Evolutionary conservation across 1,140 invertebrate species (phyloP), one percentile per base, ranked within the genome.

Genomic region (Epicauta chinensis): DNA sequence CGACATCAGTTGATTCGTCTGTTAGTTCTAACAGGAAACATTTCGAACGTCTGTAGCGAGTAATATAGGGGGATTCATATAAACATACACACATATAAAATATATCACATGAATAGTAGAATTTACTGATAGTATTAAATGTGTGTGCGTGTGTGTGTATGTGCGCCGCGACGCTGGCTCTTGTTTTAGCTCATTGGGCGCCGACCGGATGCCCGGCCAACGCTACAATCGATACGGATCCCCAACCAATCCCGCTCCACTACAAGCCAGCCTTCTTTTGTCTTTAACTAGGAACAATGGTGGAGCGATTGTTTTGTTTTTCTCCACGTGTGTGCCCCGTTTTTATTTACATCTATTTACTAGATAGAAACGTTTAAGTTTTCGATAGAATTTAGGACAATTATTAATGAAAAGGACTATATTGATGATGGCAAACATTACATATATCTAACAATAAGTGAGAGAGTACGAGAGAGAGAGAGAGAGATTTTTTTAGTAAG

Each of bases 161-260:
- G 55, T 52, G 58, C 61, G 61, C 56, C 60, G 59, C 53, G 55
- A 57, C 56, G 56, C 35, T 43, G 50, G 53, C 63, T 61, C 60
- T 67, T 67, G 65, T 67, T 67, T 67, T 67, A 67, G 65, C 65
- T 67, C 63, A 67, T 67, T 67, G 65, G 65, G 63, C 64, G 65
- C 65, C 63, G 57, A 63, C 62, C 63, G 65, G 65, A 66, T 66
- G 59, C 65, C 61, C 64, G 62, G 59, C 65, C 62, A 64, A 56
- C 58, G 62, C 62, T 58, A 60, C 60, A 67, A 67, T 67, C 65
- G 65, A 67, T 67, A 67, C 63, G 53, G 48, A 60, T 44, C 63
- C 57, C 61, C 59, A 58, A 63, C 65, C 65, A 67, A 67, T 67
- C 65, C 56, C 52, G 60, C 53, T 51, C 54, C 56, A 56, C 55